These are phyloP conservation scores for Nysson spinosus DNA, from an alignment of 2,888 invertebrate genomes.

Conservation along the genomic window DNA sequence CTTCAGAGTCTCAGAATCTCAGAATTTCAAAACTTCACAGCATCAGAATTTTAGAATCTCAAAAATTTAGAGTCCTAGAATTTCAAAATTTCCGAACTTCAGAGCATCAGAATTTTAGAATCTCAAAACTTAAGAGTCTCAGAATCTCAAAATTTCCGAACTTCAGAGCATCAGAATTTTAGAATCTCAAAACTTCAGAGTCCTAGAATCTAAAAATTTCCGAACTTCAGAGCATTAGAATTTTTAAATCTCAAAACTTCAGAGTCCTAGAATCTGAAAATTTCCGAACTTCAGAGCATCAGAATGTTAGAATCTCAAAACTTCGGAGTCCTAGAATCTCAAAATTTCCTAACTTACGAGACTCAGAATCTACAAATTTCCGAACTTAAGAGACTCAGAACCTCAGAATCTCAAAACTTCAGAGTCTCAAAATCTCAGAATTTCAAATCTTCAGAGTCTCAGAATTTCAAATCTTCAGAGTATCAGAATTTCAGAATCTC, in stretches of 20 bases:
- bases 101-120: no score
- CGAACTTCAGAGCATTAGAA: no score
- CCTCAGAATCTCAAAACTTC: neutral
- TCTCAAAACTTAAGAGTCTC: no score
- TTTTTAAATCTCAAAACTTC: neutral
- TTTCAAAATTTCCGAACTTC: no score
- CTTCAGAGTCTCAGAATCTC: neutral
- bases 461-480: neutral
- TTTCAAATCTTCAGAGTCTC: neutral
- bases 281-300: neutral
- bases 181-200: no score
- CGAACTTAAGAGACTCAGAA: neutral
- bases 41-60: no score
- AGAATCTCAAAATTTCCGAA: no score
- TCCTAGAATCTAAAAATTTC: no score
- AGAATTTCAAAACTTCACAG: neutral
- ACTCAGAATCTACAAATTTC: neutral
- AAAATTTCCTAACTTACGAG: neutral
- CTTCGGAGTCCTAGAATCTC: neutral
- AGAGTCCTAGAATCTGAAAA: neutral
- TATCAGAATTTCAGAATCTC: neutral
- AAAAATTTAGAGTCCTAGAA: no score
- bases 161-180: no score
- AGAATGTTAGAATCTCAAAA: neutral
- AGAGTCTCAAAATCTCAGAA: neutral